A percentile compares a stretch with the other conserved stretches of the same genome.
These are phyloP conservation scores for Callithrix jacchus DNA, from an alignment of 2,113 vertebrate species.

Conservation along the genomic window DNA sequence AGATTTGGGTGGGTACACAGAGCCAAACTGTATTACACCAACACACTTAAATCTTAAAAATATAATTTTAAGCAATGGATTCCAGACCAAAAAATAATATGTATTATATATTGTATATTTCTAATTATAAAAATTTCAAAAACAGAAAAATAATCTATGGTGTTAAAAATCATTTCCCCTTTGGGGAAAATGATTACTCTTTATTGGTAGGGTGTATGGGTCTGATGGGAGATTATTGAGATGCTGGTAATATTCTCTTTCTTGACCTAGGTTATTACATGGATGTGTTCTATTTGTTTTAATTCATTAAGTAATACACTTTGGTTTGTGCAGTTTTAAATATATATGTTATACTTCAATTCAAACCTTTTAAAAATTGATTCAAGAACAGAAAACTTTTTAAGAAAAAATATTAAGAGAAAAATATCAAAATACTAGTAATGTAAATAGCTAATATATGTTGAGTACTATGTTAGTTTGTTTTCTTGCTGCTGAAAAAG, in stretches of 20 bases:
- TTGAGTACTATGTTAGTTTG: neutral
- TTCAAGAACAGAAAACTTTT: neutral
- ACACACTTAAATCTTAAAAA: conserved; percentile 8
- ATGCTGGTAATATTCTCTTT: neutral
- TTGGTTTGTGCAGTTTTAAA: neutral
- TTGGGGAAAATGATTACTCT: neutral
- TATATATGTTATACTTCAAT: neutral
- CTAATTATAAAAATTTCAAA: neutral
- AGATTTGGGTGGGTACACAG: no score
- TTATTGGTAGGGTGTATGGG: neutral
- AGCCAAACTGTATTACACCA: neutral
- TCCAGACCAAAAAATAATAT: neutral
- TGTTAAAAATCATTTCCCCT: neutral
- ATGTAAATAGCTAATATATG: neutral
- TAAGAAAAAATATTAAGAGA: neutral
- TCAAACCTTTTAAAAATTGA: neutral
- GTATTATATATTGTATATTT: neutral
- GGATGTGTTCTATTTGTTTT: neutral
- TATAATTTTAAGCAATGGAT: neutral
- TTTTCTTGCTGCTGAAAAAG: no score
- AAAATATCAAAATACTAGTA: neutral
- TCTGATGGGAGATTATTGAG: neutral
- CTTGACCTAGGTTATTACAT: neutral
- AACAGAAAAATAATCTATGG: neutral
- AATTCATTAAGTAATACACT: neutral